Evolutionary conservation across 2,797 vertebrate genomes (phyloP).

Genomic region (Iguana delicatissima): DNA sequence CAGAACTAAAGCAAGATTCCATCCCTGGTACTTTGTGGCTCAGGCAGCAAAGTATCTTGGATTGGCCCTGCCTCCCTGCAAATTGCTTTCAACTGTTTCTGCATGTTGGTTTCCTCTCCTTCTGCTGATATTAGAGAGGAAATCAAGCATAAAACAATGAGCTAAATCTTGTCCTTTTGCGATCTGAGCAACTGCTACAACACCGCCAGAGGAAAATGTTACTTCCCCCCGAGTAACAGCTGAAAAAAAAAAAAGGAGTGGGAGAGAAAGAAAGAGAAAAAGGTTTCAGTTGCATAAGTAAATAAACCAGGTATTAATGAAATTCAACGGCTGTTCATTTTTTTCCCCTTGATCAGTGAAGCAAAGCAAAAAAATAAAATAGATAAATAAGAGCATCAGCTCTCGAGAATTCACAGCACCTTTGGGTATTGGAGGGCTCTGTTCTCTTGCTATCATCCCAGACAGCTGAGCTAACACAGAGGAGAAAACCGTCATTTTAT

Average conservation of each 20-base stretch:
- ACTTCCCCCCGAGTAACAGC: background rate
- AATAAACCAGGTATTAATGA: constrained; percentile 37
- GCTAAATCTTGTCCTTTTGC: background rate
- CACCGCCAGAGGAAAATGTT: background rate
- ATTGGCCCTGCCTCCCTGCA: background rate
- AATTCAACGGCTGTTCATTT: constrained; percentile 53
- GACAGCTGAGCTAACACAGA: background rate
- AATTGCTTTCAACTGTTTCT: constrained; percentile 26
- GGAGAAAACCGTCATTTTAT: background rate
- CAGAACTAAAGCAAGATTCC: too few species aligned
- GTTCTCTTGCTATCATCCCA: background rate
- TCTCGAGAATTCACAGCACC: background rate
- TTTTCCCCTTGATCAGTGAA: constrained; percentile 24
- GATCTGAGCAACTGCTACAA: constrained; percentile 27
- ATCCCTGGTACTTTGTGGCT: background rate
- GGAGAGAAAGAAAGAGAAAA: too few species aligned
- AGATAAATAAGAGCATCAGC: background rate
- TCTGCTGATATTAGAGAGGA: background rate
- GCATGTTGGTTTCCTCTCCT: constrained; percentile 16
- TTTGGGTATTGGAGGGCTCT: background rate
- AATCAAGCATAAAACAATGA: constrained; percentile 13
- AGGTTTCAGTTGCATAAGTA: background rate
- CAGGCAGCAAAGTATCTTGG: background rate
- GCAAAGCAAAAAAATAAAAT: background rate
- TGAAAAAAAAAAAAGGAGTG: too few species aligned